phyloP scores from a whole-genome alignment of 2,888 invertebrate genomes.

The Clistopyga incitator region DNA sequence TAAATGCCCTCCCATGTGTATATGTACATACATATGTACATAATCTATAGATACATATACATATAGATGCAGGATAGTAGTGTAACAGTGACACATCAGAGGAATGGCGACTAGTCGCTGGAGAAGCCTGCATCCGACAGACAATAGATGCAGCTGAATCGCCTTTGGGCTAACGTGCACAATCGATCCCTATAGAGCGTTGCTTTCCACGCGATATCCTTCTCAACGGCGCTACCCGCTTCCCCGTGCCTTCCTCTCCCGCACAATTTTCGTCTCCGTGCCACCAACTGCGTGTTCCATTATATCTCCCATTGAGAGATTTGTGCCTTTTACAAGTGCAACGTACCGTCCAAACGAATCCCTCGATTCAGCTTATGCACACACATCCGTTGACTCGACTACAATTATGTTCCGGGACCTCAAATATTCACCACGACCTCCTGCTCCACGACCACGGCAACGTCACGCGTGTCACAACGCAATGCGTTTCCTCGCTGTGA shows the following conservation, averaged over 20 bases:
- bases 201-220: conserved; percentile 70
- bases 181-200: conserved; percentile 62
- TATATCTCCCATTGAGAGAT: conserved; percentile 16
- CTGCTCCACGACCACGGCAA: background rate
- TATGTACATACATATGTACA: too few species aligned
- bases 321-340: conserved; percentile 8
- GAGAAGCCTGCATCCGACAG: conserved; percentile 66
- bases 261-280: conserved; percentile 26
- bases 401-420: conserved; percentile 5
- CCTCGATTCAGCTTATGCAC: background rate
- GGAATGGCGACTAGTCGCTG: conserved; percentile 46
- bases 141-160: conserved; percentile 72
- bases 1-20: background rate
- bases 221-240: conserved; percentile 62
- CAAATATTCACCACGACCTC: conserved; percentile 6
- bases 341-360: conserved; percentile 10
- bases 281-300: background rate
- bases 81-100: conserved; percentile 16
- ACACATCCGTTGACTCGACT: conserved; percentile 1
- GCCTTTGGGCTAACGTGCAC: conserved; percentile 67
- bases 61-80: background rate
- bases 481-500: background rate
- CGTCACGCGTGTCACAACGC: background rate
- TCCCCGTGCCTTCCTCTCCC: conserved; percentile 29
- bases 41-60: too few species aligned